A percentile compares a stretch with the other conserved stretches of the same genome.
These are phyloP conservation scores for Leuctra nigra DNA, from an alignment of 2,888 invertebrate genomes.

Conservation along the genomic window DNA sequence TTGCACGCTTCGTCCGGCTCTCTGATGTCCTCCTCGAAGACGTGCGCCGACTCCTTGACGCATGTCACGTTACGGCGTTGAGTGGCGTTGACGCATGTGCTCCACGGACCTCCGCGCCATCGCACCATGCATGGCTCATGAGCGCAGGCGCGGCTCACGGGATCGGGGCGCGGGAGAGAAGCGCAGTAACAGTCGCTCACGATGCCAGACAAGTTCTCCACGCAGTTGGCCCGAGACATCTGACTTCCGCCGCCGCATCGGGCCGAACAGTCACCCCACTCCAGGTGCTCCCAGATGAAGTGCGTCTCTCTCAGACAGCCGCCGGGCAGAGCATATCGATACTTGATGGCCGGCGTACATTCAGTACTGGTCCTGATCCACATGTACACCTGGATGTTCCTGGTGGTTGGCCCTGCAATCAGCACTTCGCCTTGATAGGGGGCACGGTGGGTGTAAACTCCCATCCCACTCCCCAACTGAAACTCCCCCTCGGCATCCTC, in stretches of 20 bases:
- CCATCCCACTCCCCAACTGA: slow-evolving; percentile 41
- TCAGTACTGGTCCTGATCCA: neutral
- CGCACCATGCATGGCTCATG: neutral
- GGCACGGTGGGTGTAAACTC: slow-evolving; percentile 45
- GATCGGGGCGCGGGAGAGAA: slow-evolving; percentile 40
- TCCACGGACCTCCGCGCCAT: neutral
- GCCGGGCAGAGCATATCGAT: neutral
- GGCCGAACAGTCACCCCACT: slow-evolving; percentile 73
- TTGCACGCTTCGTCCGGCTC: neutral
- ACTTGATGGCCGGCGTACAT: neutral
- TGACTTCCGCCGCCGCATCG: slow-evolving; percentile 61
- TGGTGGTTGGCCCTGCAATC: slow-evolving; percentile 35
- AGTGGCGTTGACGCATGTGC: neutral
- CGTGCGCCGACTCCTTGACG: neutral
- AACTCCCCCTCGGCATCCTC: slow-evolving; percentile 38
- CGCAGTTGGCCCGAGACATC: slow-evolving; percentile 48
- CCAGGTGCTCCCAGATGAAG: slow-evolving; percentile 67
- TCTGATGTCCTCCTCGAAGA: neutral
- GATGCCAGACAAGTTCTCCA: slow-evolving; percentile 53
- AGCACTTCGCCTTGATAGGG: slow-evolving; percentile 48
- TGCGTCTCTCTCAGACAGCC: slow-evolving; percentile 43
- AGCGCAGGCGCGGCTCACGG: slow-evolving; percentile 36
- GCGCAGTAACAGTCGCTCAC: slow-evolving; percentile 50
- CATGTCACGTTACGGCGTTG: neutral
- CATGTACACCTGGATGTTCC: neutral